These are phyloP conservation scores for Patella vulgata DNA, from an alignment of 1,140 invertebrate species.

Conservation along the genomic window DNA sequence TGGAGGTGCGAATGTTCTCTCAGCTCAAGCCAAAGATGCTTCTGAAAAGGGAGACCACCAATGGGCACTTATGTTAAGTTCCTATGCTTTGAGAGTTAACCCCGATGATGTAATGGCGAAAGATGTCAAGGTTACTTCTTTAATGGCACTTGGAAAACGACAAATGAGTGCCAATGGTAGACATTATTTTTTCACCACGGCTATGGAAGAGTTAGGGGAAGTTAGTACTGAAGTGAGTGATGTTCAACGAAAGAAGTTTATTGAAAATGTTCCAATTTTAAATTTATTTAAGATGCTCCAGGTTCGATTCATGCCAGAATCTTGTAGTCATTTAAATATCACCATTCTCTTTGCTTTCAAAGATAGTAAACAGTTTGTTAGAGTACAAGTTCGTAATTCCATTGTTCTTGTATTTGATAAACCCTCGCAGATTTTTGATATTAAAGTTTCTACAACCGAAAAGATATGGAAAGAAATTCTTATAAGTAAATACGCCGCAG, in stretches of 20 bases:
- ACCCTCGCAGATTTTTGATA: constrained; percentile 24
- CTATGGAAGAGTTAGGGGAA: constrained; percentile 40
- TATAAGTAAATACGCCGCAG: constrained; percentile 1
- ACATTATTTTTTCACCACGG: constrained; percentile 49
- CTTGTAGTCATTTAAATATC: constrained; percentile 30
- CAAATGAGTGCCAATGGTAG: constrained; percentile 50
- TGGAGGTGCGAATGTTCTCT: constrained; percentile 35
- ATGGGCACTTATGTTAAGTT: constrained; percentile 50
- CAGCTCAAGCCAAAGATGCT: constrained; percentile 36
- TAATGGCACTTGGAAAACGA: constrained; percentile 37
- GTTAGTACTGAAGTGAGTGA: constrained; percentile 16
- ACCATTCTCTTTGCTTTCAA: constrained; percentile 38
- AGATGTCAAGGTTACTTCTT: constrained; percentile 36
- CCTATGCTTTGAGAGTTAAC: constrained; percentile 29
- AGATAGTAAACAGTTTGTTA: constrained; percentile 24
- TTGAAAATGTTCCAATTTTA: constrained; percentile 30
- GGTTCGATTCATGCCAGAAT: constrained; percentile 40
- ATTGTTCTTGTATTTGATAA: constrained; percentile 30
- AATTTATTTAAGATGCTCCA: constrained; percentile 32
- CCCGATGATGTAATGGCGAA: constrained; percentile 33
- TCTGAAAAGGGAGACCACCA: constrained; percentile 43
- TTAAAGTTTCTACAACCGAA: constrained; percentile 33
- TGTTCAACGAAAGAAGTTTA: constrained; percentile 13
- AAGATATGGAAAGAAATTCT: constrained; percentile 16
- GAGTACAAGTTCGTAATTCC: constrained; percentile 38